Percentiles rank a stretch among this genome's conserved stretches.
These are phyloP conservation scores for Ibycter americanus DNA, from an alignment of 2,797 vertebrate species.

Conservation along the genomic window DNA sequence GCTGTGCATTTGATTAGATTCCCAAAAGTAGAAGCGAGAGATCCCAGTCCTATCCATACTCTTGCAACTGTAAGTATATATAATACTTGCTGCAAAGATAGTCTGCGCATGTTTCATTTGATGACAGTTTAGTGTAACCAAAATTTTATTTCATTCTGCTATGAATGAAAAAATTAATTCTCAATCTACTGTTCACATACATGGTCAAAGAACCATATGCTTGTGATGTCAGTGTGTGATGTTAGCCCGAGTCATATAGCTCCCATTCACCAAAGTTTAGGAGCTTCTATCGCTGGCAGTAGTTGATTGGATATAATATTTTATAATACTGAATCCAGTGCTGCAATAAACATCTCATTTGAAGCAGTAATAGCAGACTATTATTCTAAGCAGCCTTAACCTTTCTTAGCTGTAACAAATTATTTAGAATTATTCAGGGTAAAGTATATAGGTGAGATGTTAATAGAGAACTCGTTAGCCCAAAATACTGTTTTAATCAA, in stretches of 20 bases:
- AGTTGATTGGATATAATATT: slow-evolving; percentile 16
- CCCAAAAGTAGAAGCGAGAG: neutral
- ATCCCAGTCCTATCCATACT: neutral
- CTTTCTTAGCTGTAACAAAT: slow-evolving; percentile 46
- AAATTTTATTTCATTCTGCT: neutral
- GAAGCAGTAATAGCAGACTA: slow-evolving; percentile 60
- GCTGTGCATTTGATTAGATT: neutral
- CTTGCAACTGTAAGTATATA: neutral
- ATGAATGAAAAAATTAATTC: neutral
- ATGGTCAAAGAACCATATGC: neutral
- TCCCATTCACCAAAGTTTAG: neutral
- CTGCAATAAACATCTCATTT: slow-evolving; percentile 61
- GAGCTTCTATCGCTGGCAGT: neutral
- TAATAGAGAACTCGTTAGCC: slow-evolving; percentile 44
- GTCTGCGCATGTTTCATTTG: neutral
- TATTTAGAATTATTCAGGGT: slow-evolving; percentile 41
- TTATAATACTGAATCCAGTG: slow-evolving; percentile 14
- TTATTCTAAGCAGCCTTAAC: slow-evolving; percentile 63
- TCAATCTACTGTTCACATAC: neutral
- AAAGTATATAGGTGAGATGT: slow-evolving; percentile 30
- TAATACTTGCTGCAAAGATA: neutral
- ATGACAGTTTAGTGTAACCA: neutral
- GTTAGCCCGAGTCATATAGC: neutral
- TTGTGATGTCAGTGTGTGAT: neutral
- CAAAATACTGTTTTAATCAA: slow-evolving; percentile 59